Percentiles rank a stretch among this genome's conserved stretches.
phyloP scores from a whole-genome alignment of 2,888 invertebrate genomes.

The Lordiphosa andalusiaca region DNA sequence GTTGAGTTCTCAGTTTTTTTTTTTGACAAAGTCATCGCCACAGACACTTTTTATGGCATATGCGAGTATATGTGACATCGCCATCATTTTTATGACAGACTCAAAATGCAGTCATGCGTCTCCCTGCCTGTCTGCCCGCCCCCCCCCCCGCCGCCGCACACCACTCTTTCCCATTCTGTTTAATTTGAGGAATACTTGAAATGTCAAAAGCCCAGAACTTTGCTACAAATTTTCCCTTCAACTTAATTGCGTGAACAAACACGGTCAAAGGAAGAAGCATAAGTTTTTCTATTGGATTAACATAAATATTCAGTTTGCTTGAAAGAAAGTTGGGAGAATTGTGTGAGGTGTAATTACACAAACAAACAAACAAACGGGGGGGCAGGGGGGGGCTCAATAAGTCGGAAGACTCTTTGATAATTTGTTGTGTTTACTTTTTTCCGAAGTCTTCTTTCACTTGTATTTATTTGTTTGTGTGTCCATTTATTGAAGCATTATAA shows the following conservation, averaged over 20 bases:
- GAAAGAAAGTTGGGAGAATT: slow-evolving; percentile 1
- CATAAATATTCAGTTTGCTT: background rate
- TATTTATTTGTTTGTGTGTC: slow-evolving; percentile 5
- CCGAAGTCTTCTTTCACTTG: background rate
- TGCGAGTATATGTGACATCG: slow-evolving; percentile 2
- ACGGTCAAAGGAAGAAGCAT: too few relatives aligned
- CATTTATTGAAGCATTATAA: slow-evolving; percentile 6
- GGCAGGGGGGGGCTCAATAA: background rate
- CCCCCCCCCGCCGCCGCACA: too few relatives aligned
- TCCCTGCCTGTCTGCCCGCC: slow-evolving; percentile 14
- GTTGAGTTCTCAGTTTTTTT: slow-evolving; percentile 24
- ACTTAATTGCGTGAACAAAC: slow-evolving; percentile 34
- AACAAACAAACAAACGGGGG: slow-evolving; percentile 4
- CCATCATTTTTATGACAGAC: slow-evolving; percentile 30
- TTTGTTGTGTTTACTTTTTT: background rate
- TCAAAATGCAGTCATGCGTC: slow-evolving; percentile 59
- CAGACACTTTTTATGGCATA: slow-evolving; percentile 23
- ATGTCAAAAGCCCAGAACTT: background rate
- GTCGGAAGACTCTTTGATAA: background rate
- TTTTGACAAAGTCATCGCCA: slow-evolving; percentile 27
- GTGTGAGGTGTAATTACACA: slow-evolving; percentile 5
- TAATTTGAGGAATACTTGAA: background rate
- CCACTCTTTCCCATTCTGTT: slow-evolving; percentile 8
- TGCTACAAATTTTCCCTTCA: background rate
- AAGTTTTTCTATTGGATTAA: slow-evolving; percentile 4